These are phyloP conservation scores for Agapornis roseicollis DNA, from an alignment of 2,113 vertebrate genomes.

Conservation along the genomic window DNA sequence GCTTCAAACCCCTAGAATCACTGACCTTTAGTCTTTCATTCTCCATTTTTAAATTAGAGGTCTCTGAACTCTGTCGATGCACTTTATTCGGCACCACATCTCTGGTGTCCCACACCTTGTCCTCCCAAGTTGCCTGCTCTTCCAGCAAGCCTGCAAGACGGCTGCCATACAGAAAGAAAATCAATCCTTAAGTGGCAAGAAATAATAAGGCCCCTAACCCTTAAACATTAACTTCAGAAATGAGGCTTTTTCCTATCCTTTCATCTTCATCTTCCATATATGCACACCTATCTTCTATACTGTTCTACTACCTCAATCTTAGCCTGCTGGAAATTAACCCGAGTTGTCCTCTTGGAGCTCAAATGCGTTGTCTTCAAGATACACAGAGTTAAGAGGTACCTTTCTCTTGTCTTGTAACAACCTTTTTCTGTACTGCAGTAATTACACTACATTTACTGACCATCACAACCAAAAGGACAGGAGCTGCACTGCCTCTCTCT, in stretches of 20 bases:
- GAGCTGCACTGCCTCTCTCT: not conserved
- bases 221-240: not conserved
- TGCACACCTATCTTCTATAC: not conserved
- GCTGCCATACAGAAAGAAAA: slow-evolving; percentile 55
- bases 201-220: not conserved
- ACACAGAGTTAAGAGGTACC: not conserved
- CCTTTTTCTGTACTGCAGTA: not conserved
- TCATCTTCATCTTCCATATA: not conserved
- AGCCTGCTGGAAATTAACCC: not conserved
- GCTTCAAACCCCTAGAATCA: not conserved
- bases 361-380: not conserved
- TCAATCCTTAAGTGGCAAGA: not conserved
- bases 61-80: slow-evolving; percentile 78
- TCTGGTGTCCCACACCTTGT: slow-evolving; percentile 77
- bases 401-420: not conserved
- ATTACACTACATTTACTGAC: not conserved
- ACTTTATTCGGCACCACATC: slow-evolving; percentile 78
- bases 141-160: slow-evolving; percentile 80
- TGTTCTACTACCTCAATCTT: not conserved
- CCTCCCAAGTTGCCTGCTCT: slow-evolving; percentile 77
- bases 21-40: slow-evolving; percentile 88
- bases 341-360: not conserved
- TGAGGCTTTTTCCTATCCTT: not conserved
- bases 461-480: not conserved
- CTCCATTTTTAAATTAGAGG: slow-evolving; percentile 76